phyloP scores from a whole-genome alignment of 2,888 invertebrate genomes.

The Eulithis testata region DNA sequence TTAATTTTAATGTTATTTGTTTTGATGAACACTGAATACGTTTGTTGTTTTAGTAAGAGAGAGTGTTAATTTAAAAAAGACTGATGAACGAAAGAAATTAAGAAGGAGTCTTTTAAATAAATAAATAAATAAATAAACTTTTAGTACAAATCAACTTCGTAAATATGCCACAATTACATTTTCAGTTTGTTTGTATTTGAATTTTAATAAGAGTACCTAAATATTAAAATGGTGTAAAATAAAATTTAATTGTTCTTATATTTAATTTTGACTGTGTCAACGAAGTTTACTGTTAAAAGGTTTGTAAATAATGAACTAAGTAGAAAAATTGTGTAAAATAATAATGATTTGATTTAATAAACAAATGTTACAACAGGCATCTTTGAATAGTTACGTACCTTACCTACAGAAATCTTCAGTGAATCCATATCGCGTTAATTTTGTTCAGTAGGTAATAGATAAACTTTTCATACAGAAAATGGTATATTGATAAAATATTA shows the following conservation, averaged over 20 bases:
- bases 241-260: constrained; percentile 10
- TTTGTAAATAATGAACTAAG: constrained; percentile 34
- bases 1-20: constrained; percentile 14
- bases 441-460: constrained; percentile 3
- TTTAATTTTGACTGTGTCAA: constrained; percentile 41
- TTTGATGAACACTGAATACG: constrained; percentile 12
- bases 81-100: constrained; percentile 60
- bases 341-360: constrained; percentile 37
- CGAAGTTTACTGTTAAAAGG: constrained; percentile 38
- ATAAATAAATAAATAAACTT: too few species aligned
- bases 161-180: constrained; percentile 28
- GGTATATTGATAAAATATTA: constrained; percentile 41
- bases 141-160: constrained; percentile 42
- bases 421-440: not conserved
- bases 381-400: not conserved
- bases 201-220: not conserved
- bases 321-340: constrained; percentile 20
- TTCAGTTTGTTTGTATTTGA: constrained; percentile 13
- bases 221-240: constrained; percentile 9
- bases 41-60: constrained; percentile 22
- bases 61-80: constrained; percentile 63
- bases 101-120: constrained; percentile 45
- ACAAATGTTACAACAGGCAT: constrained; percentile 37
- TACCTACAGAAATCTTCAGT: not conserved
- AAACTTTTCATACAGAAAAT: constrained; percentile 18